Conservation (phyloP, 2,113 vertebrate genomes). For the Callorhinus ursinus region DNA sequence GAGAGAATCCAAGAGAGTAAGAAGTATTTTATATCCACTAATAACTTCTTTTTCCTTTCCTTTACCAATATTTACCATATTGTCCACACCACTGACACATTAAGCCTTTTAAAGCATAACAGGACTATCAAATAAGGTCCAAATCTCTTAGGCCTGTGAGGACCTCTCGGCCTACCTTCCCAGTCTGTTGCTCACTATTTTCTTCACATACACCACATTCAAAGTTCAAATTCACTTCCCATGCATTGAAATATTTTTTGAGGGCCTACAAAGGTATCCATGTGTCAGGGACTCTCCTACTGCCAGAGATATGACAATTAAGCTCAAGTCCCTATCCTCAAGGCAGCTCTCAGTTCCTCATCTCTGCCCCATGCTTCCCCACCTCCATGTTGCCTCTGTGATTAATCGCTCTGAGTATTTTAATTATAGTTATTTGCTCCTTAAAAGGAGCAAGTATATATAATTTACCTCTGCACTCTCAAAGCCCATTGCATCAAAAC, state of each 20-base stretch:
- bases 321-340: neutral
- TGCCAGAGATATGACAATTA: neutral
- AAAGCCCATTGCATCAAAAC: neutral
- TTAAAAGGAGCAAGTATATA: neutral
- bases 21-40: neutral
- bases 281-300: neutral
- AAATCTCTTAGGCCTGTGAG: neutral
- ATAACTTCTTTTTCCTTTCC: slow-evolving; percentile 28
- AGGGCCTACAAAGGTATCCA: neutral
- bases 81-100: neutral
- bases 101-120: neutral
- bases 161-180: neutral
- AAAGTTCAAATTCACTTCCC: slow-evolving; percentile 5
- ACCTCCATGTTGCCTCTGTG: neutral
- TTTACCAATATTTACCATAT: neutral
- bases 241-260: neutral
- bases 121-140: neutral
- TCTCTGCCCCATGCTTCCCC: neutral
- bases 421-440: neutral
- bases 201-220: neutral
- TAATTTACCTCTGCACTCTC: slow-evolving; percentile 8
- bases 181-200: neutral
- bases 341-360: neutral
- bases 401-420: neutral
- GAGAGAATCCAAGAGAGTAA: neutral